Evolutionary conservation across 2,888 invertebrate species (phyloP).

Genomic region (Cremastobaeus sp.): DNA sequence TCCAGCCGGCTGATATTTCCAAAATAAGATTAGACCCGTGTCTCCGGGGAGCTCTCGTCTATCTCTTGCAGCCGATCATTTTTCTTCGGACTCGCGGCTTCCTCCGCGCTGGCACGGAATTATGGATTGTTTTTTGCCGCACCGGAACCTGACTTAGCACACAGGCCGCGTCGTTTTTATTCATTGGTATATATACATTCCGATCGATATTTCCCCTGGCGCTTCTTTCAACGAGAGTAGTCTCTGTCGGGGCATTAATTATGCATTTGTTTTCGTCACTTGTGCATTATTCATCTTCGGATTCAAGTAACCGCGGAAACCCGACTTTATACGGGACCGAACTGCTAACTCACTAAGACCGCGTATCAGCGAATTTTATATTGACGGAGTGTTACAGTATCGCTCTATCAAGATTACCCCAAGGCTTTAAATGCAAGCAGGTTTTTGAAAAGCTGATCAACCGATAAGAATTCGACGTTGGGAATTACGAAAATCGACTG

Average conservation of each 20-base stretch:
- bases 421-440: too few species aligned
- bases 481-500: too few species aligned
- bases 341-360: too few species aligned
- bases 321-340: too few species aligned
- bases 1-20: constrained; percentile 44
- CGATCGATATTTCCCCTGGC: neutral
- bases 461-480: too few species aligned
- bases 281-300: constrained; percentile 28
- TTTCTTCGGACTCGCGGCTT: constrained; percentile 38
- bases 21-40: constrained; percentile 56
- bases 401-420: too few species aligned
- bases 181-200: constrained; percentile 1
- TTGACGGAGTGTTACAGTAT: too few species aligned
- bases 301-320: too few species aligned
- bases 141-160: too few species aligned
- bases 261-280: constrained; percentile 30
- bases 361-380: too few species aligned
- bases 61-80: constrained; percentile 44
- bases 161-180: constrained; percentile 12
- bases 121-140: constrained; percentile 32
- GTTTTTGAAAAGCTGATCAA: too few species aligned
- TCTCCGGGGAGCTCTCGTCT: constrained; percentile 41
- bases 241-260: constrained; percentile 20
- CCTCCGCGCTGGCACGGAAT: constrained; percentile 18
- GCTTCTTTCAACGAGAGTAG: constrained; percentile 12